phyloP scores from a whole-genome alignment of 2,113 vertebrate species.

The Cynoglossus semilaevis region DNA sequence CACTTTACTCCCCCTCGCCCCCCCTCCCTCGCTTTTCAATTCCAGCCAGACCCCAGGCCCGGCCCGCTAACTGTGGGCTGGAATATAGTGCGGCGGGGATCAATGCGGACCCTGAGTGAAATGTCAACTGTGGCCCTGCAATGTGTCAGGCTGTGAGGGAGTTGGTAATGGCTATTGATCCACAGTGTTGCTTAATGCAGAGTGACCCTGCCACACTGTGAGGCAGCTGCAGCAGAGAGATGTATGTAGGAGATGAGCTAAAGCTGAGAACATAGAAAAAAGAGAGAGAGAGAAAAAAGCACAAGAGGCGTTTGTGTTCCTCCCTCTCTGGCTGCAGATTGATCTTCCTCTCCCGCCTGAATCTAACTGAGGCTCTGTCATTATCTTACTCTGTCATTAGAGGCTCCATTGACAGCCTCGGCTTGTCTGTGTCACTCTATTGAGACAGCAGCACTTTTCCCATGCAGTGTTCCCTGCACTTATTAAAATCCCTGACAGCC shows the following conservation, averaged over 20 bases:
- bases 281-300: slow-evolving; percentile 49
- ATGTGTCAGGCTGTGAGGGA: slow-evolving; percentile 97
- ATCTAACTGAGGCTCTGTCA: slow-evolving; percentile 98
- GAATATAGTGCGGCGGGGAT: slow-evolving; percentile 94
- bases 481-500: slow-evolving; percentile 95
- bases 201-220: slow-evolving; percentile 80
- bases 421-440: slow-evolving; percentile 99
- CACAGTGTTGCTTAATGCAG: slow-evolving; percentile 95
- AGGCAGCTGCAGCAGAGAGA: slow-evolving; percentile 85
- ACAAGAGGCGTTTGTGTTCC: slow-evolving; percentile 77
- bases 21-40: slow-evolving; percentile 84
- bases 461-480: slow-evolving; percentile 94
- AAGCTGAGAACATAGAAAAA: slow-evolving; percentile 87
- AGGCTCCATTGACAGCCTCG: slow-evolving; percentile 92
- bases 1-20: slow-evolving; percentile 64
- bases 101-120: slow-evolving; percentile 94
- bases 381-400: slow-evolving; percentile 99
- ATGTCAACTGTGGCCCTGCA: slow-evolving; percentile 93
- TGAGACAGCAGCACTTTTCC: slow-evolving; percentile 98
- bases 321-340: slow-evolving; percentile 91
- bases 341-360: slow-evolving; percentile 99
- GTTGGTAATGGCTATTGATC: slow-evolving; percentile 99
- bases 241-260: slow-evolving; percentile 98
- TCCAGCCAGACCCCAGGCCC: slow-evolving; percentile 86
- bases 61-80: slow-evolving; percentile 87